Conservation (phyloP, 2,113 vertebrate species). For the Hydrolagus affinis region DNA sequence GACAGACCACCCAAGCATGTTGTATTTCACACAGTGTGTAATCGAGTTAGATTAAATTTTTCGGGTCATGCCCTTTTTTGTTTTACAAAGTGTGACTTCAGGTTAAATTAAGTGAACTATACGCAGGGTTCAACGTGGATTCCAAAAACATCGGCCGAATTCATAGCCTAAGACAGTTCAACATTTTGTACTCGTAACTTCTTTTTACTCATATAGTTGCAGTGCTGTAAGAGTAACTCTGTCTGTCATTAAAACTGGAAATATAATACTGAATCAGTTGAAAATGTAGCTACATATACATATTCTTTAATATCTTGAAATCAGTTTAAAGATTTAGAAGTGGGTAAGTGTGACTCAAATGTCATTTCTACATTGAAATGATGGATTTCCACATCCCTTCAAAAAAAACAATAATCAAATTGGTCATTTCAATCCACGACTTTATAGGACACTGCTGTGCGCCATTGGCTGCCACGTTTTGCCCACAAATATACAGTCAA, state of each 20-base stretch:
- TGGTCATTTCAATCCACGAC: no score
- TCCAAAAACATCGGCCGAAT: not conserved
- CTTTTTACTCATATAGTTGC: not conserved
- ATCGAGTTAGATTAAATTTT: not conserved
- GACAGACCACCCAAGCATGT: conserved; percentile 13
- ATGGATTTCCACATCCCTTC: no score
- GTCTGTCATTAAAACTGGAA: not conserved
- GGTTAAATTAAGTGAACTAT: conserved; percentile 6
- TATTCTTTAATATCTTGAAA: not conserved
- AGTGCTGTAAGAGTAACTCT: not conserved
- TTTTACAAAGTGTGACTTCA: conserved; percentile 13
- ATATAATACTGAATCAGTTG: not conserved
- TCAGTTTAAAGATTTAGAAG: not conserved
- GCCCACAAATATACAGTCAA: no score
- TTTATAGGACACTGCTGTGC: no score
- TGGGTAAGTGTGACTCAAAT: not conserved
- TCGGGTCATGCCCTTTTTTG: conserved; percentile 5
- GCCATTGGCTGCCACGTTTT: no score
- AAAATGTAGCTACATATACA: not conserved
- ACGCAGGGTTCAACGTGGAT: not conserved
- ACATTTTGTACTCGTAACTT: not conserved
- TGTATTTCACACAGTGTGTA: not conserved
- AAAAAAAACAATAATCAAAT: no score
- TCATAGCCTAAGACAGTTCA: not conserved
- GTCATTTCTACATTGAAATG: not conserved